Evolutionary conservation across 2,888 invertebrate genomes (phyloP).

Genomic region (Patella ulyssiponensis): DNA sequence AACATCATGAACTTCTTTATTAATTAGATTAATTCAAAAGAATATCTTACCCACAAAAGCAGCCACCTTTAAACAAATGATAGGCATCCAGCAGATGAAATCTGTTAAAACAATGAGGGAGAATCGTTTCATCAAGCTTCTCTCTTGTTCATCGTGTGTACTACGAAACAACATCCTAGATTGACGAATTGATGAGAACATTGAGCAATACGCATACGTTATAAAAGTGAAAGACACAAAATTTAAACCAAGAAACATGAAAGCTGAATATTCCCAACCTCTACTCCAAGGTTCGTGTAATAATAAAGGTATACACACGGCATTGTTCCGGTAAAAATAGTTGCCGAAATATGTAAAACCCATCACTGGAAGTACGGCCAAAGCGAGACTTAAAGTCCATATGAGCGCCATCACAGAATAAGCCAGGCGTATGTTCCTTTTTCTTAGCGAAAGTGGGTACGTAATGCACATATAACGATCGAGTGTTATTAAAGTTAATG

Average conservation of each 20-base stretch:
- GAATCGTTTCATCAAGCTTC: slow-evolving; percentile 44
- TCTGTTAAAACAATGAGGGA: slow-evolving; percentile 50
- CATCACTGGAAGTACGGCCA: slow-evolving; percentile 41
- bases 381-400: slow-evolving; percentile 39
- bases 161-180: slow-evolving; percentile 41
- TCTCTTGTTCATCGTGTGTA: slow-evolving; percentile 42
- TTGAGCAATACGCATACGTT: slow-evolving; percentile 44
- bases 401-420: slow-evolving; percentile 39
- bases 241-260: slow-evolving; percentile 49
- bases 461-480: slow-evolving; percentile 50
- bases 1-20: no score
- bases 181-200: slow-evolving; percentile 45
- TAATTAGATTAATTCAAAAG: not conserved
- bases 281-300: slow-evolving; percentile 32
- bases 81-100: slow-evolving; percentile 50
- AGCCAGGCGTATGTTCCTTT: slow-evolving; percentile 39
- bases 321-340: slow-evolving; percentile 47
- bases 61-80: slow-evolving; percentile 46
- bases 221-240: slow-evolving; percentile 44
- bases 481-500: slow-evolving; percentile 44
- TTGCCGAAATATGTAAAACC: slow-evolving; percentile 42
- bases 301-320: slow-evolving; percentile 44
- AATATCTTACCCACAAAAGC: slow-evolving; percentile 43
- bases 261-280: slow-evolving; percentile 51
- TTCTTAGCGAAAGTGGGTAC: slow-evolving; percentile 43